Conservation (phyloP, 1,140 invertebrate genomes). For the Mycetomoellerius zeteki region DNA sequence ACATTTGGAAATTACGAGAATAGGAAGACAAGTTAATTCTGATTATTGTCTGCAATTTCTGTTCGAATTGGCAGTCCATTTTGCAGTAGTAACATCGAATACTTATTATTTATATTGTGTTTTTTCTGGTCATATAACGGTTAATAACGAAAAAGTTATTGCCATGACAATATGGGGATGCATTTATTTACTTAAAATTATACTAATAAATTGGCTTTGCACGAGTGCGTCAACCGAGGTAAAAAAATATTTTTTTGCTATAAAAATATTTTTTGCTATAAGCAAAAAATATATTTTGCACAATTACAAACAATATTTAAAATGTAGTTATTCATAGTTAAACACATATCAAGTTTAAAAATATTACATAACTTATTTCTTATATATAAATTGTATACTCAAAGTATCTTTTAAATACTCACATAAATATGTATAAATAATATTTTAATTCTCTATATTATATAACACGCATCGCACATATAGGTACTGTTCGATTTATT, state of each 20-base stretch:
- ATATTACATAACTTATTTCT: neutral
- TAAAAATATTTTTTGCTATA: constrained; percentile 8
- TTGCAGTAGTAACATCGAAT: constrained; percentile 15
- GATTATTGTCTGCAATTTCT: constrained; percentile 20
- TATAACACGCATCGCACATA: neutral
- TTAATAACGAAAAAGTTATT: neutral
- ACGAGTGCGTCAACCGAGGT: neutral
- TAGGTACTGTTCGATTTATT: neutral
- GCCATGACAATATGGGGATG: neutral
- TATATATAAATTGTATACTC: neutral
- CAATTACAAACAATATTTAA: neutral
- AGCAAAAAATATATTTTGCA: too few species aligned
- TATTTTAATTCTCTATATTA: neutral
- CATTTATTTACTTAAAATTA: neutral
- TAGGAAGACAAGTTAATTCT: neutral
- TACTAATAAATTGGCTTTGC: constrained; percentile 16
- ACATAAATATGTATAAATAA: neutral
- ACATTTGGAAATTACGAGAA: constrained; percentile 26
- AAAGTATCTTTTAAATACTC: neutral
- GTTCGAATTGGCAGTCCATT: constrained; percentile 27
- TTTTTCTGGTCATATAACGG: neutral
- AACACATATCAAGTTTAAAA: neutral
- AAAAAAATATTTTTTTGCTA: neutral
- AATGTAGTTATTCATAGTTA: neutral
- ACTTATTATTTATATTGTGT: neutral